Percentiles rank a stretch among this genome's conserved stretches.
Conservation (phyloP, 1,140 invertebrate species). For the Megathymus violae region DNA sequence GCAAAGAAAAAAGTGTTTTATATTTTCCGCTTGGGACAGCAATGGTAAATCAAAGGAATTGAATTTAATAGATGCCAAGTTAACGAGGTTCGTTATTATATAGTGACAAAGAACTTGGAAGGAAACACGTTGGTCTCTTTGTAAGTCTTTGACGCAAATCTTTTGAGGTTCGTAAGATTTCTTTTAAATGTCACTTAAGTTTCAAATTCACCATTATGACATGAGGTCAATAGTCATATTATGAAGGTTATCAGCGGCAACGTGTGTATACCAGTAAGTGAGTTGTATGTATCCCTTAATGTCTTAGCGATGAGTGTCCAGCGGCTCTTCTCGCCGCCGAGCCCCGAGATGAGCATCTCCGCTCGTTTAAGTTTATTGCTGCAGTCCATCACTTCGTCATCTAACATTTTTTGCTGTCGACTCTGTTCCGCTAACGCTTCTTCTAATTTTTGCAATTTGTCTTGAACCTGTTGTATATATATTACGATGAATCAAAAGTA, state of each 20-base stretch:
- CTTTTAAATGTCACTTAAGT: too few relatives aligned
- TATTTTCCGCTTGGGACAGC: constrained; percentile 14
- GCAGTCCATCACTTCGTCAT: constrained; percentile 92
- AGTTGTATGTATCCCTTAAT: constrained; percentile 88
- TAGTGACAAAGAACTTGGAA: constrained; percentile 1
- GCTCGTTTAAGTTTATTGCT: constrained; percentile 95
- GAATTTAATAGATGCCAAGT: constrained; percentile 23
- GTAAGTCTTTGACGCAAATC: too few relatives aligned
- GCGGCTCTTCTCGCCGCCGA: constrained; percentile 92
- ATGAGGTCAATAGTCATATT: too few relatives aligned
- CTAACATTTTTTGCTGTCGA: constrained; percentile 87
- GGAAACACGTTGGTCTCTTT: too few relatives aligned
- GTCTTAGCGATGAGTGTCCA: constrained; percentile 92
- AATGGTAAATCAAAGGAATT: constrained; percentile 24
- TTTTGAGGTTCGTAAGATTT: too few relatives aligned
- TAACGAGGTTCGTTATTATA: constrained; percentile 15
- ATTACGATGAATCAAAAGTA: too few relatives aligned
- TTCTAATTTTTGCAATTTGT: constrained; percentile 84
- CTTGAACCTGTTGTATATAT: constrained; percentile 68
- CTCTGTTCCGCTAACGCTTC: constrained; percentile 87
- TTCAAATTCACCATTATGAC: too few relatives aligned
- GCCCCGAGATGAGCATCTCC: constrained; percentile 94
- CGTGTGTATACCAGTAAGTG: constrained; percentile 78
- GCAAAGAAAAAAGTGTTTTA: constrained; percentile 26
- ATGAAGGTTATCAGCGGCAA: too few relatives aligned